Evolutionary conservation across 2,888 invertebrate species (phyloP), one percentile per base, ranked within the genome.

Genomic region (Acrocyrtus sp.): DNA sequence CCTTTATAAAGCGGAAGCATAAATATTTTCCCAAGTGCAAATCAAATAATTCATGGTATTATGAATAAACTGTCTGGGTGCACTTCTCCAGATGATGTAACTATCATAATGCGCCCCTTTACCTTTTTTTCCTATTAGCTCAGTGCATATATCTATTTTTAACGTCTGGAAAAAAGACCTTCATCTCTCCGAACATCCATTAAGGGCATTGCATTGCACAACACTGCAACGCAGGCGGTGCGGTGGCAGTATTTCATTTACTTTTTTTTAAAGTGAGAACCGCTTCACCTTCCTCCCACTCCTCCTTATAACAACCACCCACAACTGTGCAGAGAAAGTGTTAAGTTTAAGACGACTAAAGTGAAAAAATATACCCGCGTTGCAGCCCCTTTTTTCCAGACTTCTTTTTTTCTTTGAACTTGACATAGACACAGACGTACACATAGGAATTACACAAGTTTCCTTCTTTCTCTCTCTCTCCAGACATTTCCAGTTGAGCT

Each of bases 31-130:
- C 74, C 67, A 57, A 58, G 69, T 69, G 72, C 72, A 74, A 76
- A 76, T 76, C 76, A 76, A 76, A 76, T 74, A 76, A 74, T 76
- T 74, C 65, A 58, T 72, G 67, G 65, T 41, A 65, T 72, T 70
- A 62, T 66, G 63, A 53, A 63, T 63, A 63, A 58, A 63, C 53
- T 63, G 63, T 63, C 63, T 54, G 43, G 45, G 54, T 63, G 63
- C 63, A 63, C 63, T 63, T 62, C 54, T 54, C 54, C 53, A 63
- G 54, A 54, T 63, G 53, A 63, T 63, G 63, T 53, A 54, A 54
- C 47, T 63, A 54, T 63, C 21, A n/a, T n/a, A n/a, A n/a, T n/a
- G n/a, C n/a, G n/a, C n/a, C n/a, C n/a, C n/a, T n/a, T n/a, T n/a
- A n/a, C n/a, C n/a, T n/a, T n/a, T n/a, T n/a, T n/a, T n/a, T n/a